Evolutionary conservation across 2,888 invertebrate species (phyloP).

Genomic region (Tupiocoris notatus): DNA sequence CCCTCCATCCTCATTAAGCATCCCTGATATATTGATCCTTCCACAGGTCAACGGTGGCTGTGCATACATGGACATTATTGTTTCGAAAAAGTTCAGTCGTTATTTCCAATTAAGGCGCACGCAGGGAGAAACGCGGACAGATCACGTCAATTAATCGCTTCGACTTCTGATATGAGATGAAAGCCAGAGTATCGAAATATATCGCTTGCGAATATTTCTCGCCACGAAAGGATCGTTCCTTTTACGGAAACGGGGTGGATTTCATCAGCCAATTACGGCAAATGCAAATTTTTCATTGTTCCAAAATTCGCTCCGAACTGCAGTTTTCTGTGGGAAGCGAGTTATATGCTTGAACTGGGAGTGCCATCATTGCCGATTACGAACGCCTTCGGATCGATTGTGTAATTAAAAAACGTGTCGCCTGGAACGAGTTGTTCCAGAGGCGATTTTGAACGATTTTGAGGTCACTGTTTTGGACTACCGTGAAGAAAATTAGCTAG

Average conservation of each 20-base stretch:
- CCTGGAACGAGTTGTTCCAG: too few species aligned
- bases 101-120: slow-evolving; percentile 28
- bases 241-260: background rate
- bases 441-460: too few species aligned
- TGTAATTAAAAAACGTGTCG: too few species aligned
- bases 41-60: background rate
- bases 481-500: too few species aligned
- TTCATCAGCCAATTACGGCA: slow-evolving; percentile 10
- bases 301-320: background rate
- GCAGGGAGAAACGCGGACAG: slow-evolving; percentile 3
- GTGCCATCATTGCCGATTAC: too few species aligned
- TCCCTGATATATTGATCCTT: slow-evolving; percentile 6
- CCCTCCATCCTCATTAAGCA: slow-evolving; percentile 7
- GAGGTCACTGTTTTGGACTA: too few species aligned
- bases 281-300: slow-evolving; percentile 11
- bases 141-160: slow-evolving; percentile 24
- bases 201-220: background rate
- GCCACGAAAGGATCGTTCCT: background rate
- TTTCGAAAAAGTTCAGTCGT: background rate
- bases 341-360: too few species aligned
- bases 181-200: background rate
- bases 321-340: background rate
- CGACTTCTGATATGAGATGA: background rate
- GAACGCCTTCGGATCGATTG: too few species aligned
- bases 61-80: slow-evolving; percentile 33